Evolutionary conservation across 2,113 vertebrate species (phyloP), one percentile per base, ranked within the genome.

Genomic region (Dipodomys ordii): DNA sequence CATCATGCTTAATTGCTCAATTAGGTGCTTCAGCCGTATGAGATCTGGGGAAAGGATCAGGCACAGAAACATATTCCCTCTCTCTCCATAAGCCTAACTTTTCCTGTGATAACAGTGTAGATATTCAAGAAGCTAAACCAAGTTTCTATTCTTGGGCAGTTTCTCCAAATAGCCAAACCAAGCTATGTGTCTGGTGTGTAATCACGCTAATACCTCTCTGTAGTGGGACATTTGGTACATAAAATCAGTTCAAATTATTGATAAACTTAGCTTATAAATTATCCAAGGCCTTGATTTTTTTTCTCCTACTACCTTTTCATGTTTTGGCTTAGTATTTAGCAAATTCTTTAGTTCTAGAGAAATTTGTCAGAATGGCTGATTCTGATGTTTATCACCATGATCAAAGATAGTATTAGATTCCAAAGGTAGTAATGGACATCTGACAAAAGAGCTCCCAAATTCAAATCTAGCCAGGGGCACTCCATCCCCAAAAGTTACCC

Each of bases 1-100:
- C 98, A 98, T 98, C 98, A 98, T 99, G 98, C 98, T 98, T 96
- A 87, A 80, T 96, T 99, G 98, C 98, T 98, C 97, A 87, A 80
- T 96, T 87, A 86, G 97, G 97, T 97, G 96, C 97, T 98, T 97
- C 94, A 97, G 92, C 96, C 96, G 10, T 97, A 95, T 96, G 85
- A 94, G 73, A 92, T 23, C 30, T 83, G 88, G 96, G 95, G 79
- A 95, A 87, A 91, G 97, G 97, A 93, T 97, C 94, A 94, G 96
- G 96, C 82, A 95, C 96, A 97, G 97, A 97, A 97, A 95, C 9
- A 7, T 87, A 93, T 96, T 87, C 82, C 62, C 90, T 95, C 95
- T 95, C 96, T 96, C 96, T 95, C 96, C 69, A 32, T 13, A 73
- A 79, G 25, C 90, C 92, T 76, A 8, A 7, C 87, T 79, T 92